These are phyloP conservation scores for Elephantulus edwardii DNA, from an alignment of 2,113 vertebrate genomes.

Conservation along the genomic window DNA sequence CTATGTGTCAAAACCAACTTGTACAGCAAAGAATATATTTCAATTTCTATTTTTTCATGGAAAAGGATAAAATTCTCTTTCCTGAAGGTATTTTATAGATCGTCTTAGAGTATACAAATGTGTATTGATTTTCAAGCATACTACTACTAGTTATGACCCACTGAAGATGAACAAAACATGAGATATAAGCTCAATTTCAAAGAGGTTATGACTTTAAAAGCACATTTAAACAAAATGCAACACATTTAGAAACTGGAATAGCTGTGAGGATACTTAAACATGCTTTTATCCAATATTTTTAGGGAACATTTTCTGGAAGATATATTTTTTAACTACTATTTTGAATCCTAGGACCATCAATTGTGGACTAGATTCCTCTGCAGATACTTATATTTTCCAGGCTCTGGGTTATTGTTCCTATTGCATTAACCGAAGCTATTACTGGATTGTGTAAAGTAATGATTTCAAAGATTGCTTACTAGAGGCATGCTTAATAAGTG, in stretches of 20 bases:
- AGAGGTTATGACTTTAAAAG: neutral
- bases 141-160: neutral
- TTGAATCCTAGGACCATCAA: neutral
- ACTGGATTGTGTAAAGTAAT: neutral
- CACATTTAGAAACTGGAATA: neutral
- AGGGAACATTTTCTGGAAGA: neutral
- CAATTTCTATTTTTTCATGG: too few relatives aligned
- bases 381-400: neutral
- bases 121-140: neutral
- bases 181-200: neutral
- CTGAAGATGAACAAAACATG: neutral
- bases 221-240: neutral
- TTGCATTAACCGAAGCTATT: neutral
- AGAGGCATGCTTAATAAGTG: neutral
- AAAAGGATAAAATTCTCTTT: neutral
- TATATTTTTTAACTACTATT: neutral
- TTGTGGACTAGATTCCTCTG: neutral
- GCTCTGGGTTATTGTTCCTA: neutral
- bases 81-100: neutral
- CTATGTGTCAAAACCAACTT: neutral
- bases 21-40: too few relatives aligned
- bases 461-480: neutral
- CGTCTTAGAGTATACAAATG: neutral
- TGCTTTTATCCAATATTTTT: slow-evolving; percentile 17
- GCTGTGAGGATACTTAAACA: neutral